phyloP scores from a whole-genome alignment of 2,113 vertebrate genomes.

The Lichenostomus cassidix region DNA sequence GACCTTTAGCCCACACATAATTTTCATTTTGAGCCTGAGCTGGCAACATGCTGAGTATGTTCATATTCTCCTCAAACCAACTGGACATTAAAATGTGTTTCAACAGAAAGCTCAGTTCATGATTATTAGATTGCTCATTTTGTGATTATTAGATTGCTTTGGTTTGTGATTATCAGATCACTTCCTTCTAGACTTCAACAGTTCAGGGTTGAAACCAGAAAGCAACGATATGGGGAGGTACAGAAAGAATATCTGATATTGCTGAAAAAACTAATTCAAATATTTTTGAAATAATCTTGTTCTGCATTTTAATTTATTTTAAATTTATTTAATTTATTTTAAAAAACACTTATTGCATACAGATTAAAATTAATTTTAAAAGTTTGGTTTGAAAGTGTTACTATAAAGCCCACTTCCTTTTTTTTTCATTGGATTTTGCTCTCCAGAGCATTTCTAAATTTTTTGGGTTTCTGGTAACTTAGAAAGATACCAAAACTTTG shows the following conservation, averaged over 20 bases:
- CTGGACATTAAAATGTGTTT: not conserved
- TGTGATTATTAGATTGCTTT: not conserved
- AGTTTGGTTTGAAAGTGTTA: not conserved
- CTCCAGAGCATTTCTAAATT: not conserved
- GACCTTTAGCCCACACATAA: not conserved
- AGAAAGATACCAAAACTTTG: not conserved
- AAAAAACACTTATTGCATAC: not conserved
- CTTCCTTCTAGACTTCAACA: not conserved
- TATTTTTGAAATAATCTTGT: not conserved
- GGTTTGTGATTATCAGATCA: not conserved
- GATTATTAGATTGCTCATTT: not conserved
- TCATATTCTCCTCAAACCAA: not conserved
- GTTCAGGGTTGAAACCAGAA: not conserved
- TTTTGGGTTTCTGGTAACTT: not conserved
- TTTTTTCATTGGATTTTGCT: not conserved
- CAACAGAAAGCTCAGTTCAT: not conserved
- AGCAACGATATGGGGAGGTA: not conserved
- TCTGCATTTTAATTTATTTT: not conserved
- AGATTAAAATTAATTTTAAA: not conserved
- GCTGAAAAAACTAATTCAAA: not conserved
- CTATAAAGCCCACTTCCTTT: not conserved
- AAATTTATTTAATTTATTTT: not conserved
- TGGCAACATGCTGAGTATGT: not conserved
- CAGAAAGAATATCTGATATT: not conserved
- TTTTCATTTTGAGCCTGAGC: not conserved